phyloP scores from a whole-genome alignment of 64 coral and sea anemone species.

The Dendrophyllia cribrosa region DNA sequence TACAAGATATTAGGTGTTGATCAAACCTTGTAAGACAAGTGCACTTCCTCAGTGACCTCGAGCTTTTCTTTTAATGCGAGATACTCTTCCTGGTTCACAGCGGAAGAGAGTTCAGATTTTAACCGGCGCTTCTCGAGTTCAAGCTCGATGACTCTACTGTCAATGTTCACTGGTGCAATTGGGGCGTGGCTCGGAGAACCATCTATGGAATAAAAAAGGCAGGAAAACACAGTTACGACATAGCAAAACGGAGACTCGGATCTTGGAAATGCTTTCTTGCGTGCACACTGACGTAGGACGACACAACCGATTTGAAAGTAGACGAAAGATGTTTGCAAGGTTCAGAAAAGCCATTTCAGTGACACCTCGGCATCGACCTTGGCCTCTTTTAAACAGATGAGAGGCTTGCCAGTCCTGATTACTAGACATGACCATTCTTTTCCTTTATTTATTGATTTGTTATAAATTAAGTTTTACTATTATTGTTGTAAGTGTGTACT shows the following conservation, averaged over 20 bases:
- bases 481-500: too few species aligned
- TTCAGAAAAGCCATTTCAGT: too few species aligned
- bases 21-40: conserved; percentile 65
- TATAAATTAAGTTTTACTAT: too few species aligned
- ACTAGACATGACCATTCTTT: too few species aligned
- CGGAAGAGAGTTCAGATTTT: conserved; percentile 13
- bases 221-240: background rate
- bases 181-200: background rate
- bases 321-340: too few species aligned
- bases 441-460: too few species aligned
- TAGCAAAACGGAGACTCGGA: too few species aligned
- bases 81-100: conserved; percentile 53
- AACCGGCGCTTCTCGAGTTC: conserved; percentile 52
- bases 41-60: conserved; percentile 43
- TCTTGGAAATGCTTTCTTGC: background rate
- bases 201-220: background rate
- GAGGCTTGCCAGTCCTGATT: too few species aligned
- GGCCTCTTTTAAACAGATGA: too few species aligned
- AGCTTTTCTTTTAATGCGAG: conserved; percentile 50
- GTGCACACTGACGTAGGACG: too few species aligned
- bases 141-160: conserved; percentile 61
- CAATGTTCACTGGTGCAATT: conserved; percentile 8
- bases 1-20: background rate
- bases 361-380: too few species aligned
- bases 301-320: too few species aligned